These are phyloP conservation scores for Anoura caudifer DNA, from an alignment of 2,113 vertebrate genomes.

Conservation along the genomic window DNA sequence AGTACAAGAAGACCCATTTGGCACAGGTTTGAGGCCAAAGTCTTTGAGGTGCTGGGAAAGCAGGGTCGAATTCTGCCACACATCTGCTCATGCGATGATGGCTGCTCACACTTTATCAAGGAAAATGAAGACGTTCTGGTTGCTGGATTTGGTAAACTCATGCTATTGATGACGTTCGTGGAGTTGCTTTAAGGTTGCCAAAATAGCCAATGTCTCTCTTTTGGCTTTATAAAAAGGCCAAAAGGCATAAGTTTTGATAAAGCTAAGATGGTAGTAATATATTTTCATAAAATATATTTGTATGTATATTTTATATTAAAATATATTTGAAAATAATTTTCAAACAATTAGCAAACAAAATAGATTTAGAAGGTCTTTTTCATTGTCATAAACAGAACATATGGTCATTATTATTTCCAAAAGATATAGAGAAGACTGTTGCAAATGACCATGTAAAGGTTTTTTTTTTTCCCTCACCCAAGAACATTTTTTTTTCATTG, in stretches of 20 bases:
- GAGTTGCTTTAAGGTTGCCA: conserved; percentile 92
- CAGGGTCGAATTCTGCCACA: neutral
- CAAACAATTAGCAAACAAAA: neutral
- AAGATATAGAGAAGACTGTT: neutral
- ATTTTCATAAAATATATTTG: neutral
- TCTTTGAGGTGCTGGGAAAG: neutral
- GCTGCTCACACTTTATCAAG: conserved; percentile 53
- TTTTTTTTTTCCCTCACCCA: neutral
- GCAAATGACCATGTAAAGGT: neutral
- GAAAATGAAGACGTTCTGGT: conserved; percentile 83
- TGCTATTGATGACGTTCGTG: conserved; percentile 90
- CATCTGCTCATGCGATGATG: neutral
- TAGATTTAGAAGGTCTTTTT: neutral
- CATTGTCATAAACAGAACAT: neutral
- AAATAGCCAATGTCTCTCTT: conserved; percentile 91
- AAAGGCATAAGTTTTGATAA: conserved; percentile 69
- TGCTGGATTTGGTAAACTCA: conserved; percentile 89
- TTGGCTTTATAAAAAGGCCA: conserved; percentile 93
- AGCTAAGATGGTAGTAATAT: neutral
- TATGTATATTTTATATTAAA: neutral
- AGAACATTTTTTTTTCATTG: no score
- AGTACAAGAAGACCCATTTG: neutral
- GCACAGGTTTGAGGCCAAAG: neutral
- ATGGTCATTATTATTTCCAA: neutral
- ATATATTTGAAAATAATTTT: neutral